Conservation (phyloP, 2,113 vertebrate species). For the Megaceryle maxima region DNA sequence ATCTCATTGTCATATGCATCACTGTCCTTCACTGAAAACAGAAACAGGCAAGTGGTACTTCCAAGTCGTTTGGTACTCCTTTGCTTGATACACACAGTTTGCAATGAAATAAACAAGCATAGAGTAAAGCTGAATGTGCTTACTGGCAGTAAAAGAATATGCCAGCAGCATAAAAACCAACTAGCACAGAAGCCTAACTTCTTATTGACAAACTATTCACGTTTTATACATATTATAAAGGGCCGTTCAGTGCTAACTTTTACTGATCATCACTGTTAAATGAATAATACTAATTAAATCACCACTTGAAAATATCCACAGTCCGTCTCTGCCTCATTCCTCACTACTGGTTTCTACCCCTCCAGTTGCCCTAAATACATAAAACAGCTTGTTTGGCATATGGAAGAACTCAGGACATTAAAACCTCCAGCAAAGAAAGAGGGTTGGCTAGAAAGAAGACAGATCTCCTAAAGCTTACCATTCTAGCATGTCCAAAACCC, state of each 20-base stretch:
- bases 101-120: not conserved
- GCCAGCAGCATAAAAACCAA: not conserved
- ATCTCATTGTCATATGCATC: not conserved
- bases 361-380: fast-evolving
- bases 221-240: not conserved
- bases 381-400: not conserved
- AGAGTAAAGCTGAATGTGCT: not conserved
- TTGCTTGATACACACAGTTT: not conserved
- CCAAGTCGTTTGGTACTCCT: not conserved
- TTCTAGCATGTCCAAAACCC: not conserved
- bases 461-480: not conserved
- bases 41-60: not conserved
- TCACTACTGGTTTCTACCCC: not conserved
- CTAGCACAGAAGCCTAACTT: not conserved
- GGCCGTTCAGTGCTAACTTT: not conserved
- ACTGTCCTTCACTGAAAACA: not conserved
- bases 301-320: not conserved
- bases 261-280: not conserved
- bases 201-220: not conserved
- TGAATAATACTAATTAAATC: not conserved
- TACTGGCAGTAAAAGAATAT: not conserved
- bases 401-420: not conserved
- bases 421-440: not conserved
- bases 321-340: not conserved
- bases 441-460: not conserved